Evolutionary conservation across 2,113 vertebrate species (phyloP).

Genomic region (Parotia lawesii): DNA sequence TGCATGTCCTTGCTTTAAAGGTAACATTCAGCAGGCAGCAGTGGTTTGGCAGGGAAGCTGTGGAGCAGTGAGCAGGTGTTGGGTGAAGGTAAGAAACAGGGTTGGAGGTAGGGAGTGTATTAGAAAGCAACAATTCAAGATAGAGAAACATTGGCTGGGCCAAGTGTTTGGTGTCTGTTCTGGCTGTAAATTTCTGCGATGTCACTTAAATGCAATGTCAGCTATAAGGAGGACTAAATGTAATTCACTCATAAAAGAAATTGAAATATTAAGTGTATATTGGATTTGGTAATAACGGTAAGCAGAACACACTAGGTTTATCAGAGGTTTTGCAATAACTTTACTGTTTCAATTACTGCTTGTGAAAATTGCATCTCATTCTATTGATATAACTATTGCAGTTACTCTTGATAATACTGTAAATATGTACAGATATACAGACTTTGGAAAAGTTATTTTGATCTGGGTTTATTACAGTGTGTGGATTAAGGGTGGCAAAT

Average conservation of each 20-base stretch:
- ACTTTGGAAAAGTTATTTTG: background rate
- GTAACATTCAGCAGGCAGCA: background rate
- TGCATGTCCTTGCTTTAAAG: background rate
- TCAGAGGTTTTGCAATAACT: background rate
- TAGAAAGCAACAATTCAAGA: background rate
- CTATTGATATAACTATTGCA: background rate
- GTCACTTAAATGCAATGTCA: background rate
- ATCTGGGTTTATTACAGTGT: background rate
- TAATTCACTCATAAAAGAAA: constrained; percentile 1
- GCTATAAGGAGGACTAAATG: background rate
- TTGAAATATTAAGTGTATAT: background rate
- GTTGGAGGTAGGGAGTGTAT: background rate
- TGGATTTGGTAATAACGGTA: background rate
- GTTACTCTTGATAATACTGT: background rate
- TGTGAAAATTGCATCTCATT: background rate
- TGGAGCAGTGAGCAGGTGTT: background rate
- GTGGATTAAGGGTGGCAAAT: background rate
- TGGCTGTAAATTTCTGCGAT: background rate
- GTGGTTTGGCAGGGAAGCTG: background rate
- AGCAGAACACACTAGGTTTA: background rate
- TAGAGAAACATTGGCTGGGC: background rate
- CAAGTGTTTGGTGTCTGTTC: background rate
- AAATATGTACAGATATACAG: background rate
- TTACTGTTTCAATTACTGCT: background rate
- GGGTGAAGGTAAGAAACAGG: background rate